These are phyloP conservation scores for rabbit (Oryctolagus cuniculus) DNA, from an alignment of 2,113 vertebrate genomes.

Conservation along the genomic window mOryCun1.1 NC_091438.1:43885001-43885500, in stretches of 20 bases:
- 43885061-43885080: neutral
- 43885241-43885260: neutral
- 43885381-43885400: neutral
- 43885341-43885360: neutral
- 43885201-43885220: neutral
- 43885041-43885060: neutral
- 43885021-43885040: no score
- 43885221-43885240: neutral
- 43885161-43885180: neutral
- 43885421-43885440: neutral
- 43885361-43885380: no score
- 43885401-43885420: neutral
- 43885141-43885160: neutral
- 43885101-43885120: neutral
- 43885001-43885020: neutral
- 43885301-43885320: neutral
- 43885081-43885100: neutral
- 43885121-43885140: neutral
- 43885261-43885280: rapidly evolving
- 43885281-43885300: neutral
- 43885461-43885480: neutral
- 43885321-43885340: neutral
- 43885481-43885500: neutral
- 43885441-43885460: neutral
- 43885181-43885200: neutral